Evolutionary conservation across 2,888 invertebrate species (phyloP).

Genomic region (Drosophila mettleri): DNA sequence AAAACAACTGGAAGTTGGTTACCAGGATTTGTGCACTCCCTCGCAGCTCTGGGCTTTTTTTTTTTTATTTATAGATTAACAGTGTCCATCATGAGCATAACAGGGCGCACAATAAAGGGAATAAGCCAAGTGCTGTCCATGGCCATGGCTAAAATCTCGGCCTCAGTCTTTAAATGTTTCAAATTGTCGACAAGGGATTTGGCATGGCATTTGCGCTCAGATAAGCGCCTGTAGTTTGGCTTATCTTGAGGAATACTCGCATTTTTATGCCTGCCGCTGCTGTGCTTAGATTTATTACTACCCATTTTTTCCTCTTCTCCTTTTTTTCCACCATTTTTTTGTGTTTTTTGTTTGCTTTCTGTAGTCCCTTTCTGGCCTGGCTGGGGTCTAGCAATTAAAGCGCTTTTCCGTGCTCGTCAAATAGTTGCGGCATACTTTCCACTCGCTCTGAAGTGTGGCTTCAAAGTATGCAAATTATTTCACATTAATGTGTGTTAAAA

Average conservation of each 20-base stretch:
- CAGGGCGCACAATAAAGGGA: slow-evolving; percentile 66
- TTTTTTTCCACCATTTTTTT: neutral
- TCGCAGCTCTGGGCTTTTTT: slow-evolving; percentile 37
- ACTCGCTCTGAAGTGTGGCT: slow-evolving; percentile 26
- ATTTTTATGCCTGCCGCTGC: slow-evolving; percentile 42
- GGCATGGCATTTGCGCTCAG: slow-evolving; percentile 74
- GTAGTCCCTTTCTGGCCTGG: neutral
- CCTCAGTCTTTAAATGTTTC: slow-evolving; percentile 80
- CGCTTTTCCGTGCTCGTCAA: slow-evolving; percentile 18
- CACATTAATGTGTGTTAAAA: slow-evolving; percentile 60
- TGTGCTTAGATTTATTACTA: slow-evolving; percentile 66
- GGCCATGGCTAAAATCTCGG: slow-evolving; percentile 48
- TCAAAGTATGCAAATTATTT: slow-evolving; percentile 75
- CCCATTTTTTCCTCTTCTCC: slow-evolving; percentile 53
- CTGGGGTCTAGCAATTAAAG: slow-evolving; percentile 63
- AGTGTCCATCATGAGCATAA: slow-evolving; percentile 69
- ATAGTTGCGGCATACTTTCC: slow-evolving; percentile 68
- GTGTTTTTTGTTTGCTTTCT: neutral
- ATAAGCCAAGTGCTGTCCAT: slow-evolving; percentile 22
- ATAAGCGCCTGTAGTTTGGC: slow-evolving; percentile 79
- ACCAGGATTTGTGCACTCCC: slow-evolving; percentile 28
- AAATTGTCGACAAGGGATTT: slow-evolving; percentile 83
- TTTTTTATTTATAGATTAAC: slow-evolving; percentile 71
- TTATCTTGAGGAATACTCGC: slow-evolving; percentile 74
- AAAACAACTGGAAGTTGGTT: slow-evolving; percentile 8